A percentile compares a stretch with the other conserved stretches of the same genome.
Conservation (phyloP, 1,140 invertebrate species). For the Drosophila sturtevanti region DNA sequence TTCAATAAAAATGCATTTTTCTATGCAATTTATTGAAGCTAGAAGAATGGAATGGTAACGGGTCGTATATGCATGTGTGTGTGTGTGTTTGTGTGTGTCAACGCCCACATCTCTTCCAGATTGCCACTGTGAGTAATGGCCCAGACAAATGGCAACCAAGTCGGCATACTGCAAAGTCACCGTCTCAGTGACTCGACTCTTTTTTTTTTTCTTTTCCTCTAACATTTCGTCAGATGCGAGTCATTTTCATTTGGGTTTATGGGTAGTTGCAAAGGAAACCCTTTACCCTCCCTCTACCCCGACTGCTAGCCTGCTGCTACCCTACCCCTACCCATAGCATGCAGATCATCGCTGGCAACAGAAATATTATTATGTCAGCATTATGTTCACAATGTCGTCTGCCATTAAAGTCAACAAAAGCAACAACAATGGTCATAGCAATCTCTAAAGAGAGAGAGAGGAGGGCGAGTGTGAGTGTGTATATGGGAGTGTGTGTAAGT, state of each 20-base stretch:
- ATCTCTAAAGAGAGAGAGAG: conserved; percentile 57
- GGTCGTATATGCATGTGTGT: neutral
- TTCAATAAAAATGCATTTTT: conserved; percentile 75
- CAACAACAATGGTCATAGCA: conserved; percentile 27
- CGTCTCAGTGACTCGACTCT: conserved; percentile 1
- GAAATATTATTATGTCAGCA: conserved; percentile 80
- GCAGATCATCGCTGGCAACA: conserved; percentile 72
- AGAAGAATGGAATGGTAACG: conserved; percentile 15
- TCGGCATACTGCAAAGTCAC: conserved; percentile 37
- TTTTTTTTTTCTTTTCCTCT: neutral
- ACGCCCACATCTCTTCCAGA: conserved; percentile 39
- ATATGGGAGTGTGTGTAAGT: conserved; percentile 7
- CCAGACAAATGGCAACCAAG: conserved; percentile 73
- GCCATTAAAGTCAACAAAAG: conserved; percentile 70
- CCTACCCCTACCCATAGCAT: conserved; percentile 32
- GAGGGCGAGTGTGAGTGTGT: conserved; percentile 29
- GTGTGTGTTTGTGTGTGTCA: neutral
- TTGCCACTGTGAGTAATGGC: conserved; percentile 75
- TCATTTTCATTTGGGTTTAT: conserved; percentile 25
- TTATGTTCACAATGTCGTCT: conserved; percentile 79
- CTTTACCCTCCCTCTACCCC: too few relatives aligned
- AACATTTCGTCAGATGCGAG: conserved; percentile 26
- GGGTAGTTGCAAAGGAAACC: neutral
- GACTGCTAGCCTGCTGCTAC: conserved; percentile 53
- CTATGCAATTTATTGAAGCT: conserved; percentile 69